These are phyloP conservation scores for Alloplasta piceator DNA, from an alignment of 2,888 invertebrate species.

Conservation along the genomic window DNA sequence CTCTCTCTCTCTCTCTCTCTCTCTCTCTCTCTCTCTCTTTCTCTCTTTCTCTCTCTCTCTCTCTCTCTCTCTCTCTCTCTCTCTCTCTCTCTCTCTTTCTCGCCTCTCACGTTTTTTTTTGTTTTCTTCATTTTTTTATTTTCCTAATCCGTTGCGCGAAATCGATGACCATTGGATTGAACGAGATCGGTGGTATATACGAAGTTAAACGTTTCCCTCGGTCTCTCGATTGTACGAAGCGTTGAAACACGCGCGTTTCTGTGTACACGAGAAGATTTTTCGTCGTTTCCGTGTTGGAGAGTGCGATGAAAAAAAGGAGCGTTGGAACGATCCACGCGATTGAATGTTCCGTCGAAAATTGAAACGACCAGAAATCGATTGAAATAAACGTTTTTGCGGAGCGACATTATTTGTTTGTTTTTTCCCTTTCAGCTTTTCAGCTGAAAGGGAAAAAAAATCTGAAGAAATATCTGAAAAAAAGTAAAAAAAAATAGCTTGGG, in stretches of 20 bases:
- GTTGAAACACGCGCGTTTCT: neutral
- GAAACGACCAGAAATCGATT: constrained; percentile 22
- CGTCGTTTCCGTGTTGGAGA: neutral
- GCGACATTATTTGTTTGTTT: constrained; percentile 1
- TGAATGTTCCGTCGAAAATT: constrained; percentile 38
- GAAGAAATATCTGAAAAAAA: neutral
- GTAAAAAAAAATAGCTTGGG: too few species aligned
- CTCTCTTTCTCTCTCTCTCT: neutral
- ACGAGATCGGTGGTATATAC: constrained; percentile 35
- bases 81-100: neutral
- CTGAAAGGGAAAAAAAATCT: neutral
- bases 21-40: neutral
- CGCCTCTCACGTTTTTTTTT: constrained; percentile 28
- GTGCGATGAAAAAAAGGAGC: constrained; percentile 7
- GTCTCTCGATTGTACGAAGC: constrained; percentile 9
- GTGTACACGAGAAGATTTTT: constrained; percentile 6
- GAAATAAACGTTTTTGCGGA: neutral
- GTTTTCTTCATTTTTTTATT: constrained; percentile 24
- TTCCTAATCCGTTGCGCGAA: constrained; percentile 23
- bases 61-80: constrained; percentile 5
- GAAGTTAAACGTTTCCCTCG: constrained; percentile 40
- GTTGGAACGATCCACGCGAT: constrained; percentile 12
- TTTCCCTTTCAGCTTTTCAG: neutral
- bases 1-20: neutral
- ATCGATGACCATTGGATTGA: constrained; percentile 46